Base-by-base conservation (phyloP, 2,797 vertebrate genomes). In the Geotrypetes seraphini region DNA sequence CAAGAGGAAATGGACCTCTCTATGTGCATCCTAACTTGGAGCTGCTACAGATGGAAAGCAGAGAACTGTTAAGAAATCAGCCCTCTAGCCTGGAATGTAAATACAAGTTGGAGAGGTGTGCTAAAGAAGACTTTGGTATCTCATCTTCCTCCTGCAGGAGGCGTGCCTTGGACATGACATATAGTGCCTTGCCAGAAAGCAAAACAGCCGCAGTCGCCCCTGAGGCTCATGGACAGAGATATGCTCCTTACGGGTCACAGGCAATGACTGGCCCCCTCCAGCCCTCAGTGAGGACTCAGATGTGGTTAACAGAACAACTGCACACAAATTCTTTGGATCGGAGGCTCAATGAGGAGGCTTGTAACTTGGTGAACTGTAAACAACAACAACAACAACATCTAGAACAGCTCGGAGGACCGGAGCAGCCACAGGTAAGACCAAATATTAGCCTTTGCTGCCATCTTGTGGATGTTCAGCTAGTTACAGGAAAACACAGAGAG, bases 271-370 rank as follows among this genome's bases (percentile, higher is more conserved):
- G 77, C 16, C 88, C 90, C 6, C 86, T 91, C 20, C 88, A 93
- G 58, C 81, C 92, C 0, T 86, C 89, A 1, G 71, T 93, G 16
- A 80, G 89, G 41, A 97, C 92, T 16, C 89, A 96, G 41, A 91
- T 92, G 90, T 97, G 93, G 93, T 85, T 97, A 33, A 92, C 86
- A 1, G 90, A 96, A 35, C 94, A 96, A 72, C 66, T 96, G 8
- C 71, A 81, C 34, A 69, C 84, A 39, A 85, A 85, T 22, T 70
- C 78, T n/a, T 54, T 77, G 78, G 92, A 91, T 57, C 81, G 70
- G 24, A 73, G 79, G 48, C 46, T 82, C 10, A 39, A 82, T 3
- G 72, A 82, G 12, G 74, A 68, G 6, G 54, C 70, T 7, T 75
- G 64, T 1, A 39, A 60, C 1, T 2, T 71, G 10, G 34, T 62